Evolutionary conservation across 2,113 vertebrate species (phyloP), one percentile per base, ranked within the genome.

Genomic region (Phoenicopterus ruber): DNA sequence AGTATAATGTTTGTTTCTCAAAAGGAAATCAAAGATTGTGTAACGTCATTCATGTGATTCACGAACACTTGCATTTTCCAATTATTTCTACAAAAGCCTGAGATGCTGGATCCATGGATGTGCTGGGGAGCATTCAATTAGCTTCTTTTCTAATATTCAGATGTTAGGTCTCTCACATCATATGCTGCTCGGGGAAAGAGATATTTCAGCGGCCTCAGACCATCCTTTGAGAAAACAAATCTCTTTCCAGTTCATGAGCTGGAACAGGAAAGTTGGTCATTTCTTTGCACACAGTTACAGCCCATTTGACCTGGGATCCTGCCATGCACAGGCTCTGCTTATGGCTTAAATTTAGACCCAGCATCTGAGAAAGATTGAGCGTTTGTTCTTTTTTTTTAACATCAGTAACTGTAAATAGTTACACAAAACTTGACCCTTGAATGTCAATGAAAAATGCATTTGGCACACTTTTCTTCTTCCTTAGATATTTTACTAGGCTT

Each of bases 51-150:
- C 67, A 22, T 89, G 58, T 90, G 50, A 85, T 94, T 82, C 63
- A 82, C 38, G 95, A 97, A 90, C 22, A 82, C 93, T 94, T 86
- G 31, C 26, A 65, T 96, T 97, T 96, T 72, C 12, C 74, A 94
- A 91, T 95, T 94, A 83, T 74, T 76, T 95, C 61, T 83, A 26
- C 73, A 92, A 94, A 97, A 80, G 70, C 40, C 49, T 88, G 42
- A 95, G 67, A 82, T 70, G 12, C 25, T 88, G 80, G 49, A 89
- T 88, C 73, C 17, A 6, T 73, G 57, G 24, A 70, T 82, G 13
- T 72, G 25, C 16, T 49, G 76, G 54, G 86, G 32, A 94, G 19
- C 29, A 93, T 84, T 95, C 57, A 95, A 25, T 36, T 80, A 74
- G n/a, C 20, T 82, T 94, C 58, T 87, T 86, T 59, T n/a, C 46